These are phyloP conservation scores for Bombus terrestris DNA, from an alignment of 1,140 invertebrate genomes.

Conservation along the genomic window DNA sequence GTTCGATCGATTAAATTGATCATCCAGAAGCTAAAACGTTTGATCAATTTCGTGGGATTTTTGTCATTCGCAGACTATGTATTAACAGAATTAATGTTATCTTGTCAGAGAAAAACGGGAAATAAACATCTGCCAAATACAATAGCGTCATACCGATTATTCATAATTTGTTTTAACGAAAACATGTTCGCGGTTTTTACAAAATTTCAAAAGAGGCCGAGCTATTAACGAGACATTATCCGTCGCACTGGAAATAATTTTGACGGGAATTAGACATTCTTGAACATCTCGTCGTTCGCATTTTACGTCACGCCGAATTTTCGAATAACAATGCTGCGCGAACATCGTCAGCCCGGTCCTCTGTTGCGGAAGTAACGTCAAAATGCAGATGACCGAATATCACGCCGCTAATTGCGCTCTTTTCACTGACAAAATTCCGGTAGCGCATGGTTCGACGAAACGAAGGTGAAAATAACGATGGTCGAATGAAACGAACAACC, in stretches of 20 bases:
- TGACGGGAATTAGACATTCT: neutral
- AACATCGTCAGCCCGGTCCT: neutral
- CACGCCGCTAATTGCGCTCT: slow-evolving; percentile 5
- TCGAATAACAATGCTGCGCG: neutral
- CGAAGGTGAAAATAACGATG: slow-evolving; percentile 1
- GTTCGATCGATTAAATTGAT: neutral
- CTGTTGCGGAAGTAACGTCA: neutral
- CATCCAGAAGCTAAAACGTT: neutral
- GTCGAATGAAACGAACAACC: neutral
- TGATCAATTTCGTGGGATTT: too few species aligned
- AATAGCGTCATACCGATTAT: neutral
- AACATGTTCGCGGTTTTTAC: neutral
- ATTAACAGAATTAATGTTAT: neutral
- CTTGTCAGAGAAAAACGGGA: neutral
- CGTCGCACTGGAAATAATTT: neutral
- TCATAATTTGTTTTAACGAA: neutral
- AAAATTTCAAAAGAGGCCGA: neutral
- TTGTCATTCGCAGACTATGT: too few species aligned
- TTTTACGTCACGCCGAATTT: too few species aligned
- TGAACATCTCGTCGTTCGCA: neutral
- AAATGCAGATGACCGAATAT: neutral
- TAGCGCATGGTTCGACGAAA: neutral
- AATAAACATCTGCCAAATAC: neutral
- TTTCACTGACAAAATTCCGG: neutral
- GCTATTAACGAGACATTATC: neutral